Evolutionary conservation across 2,113 vertebrate species (phyloP), one percentile per base, ranked within the genome.

Genomic region (Triplophysa tibetana): DNA sequence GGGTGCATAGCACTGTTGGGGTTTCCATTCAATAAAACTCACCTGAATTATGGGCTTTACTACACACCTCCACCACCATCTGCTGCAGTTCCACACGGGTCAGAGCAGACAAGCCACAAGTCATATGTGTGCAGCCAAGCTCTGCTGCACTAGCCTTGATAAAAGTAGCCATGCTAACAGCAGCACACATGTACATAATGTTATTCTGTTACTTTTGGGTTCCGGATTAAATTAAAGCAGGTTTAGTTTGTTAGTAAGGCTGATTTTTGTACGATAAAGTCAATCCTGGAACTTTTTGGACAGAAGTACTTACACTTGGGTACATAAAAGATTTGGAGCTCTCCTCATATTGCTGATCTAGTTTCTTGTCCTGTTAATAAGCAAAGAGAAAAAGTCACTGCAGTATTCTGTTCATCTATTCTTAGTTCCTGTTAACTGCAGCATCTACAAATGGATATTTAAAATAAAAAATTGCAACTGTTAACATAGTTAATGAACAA

Each of bases 271-370:
- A 29, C 29, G 62, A 16, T 26, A 1, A 74, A 41, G 62, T 73
- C 11, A 19, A 52, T 52, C 4, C 8, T 68, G 16, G 54, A 8
- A 38, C 48, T 48, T 75, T 69, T 66, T 67, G 19, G 63, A 21
- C 13, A 50, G 16, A 63, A 21, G 19, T 75, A 96, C 98, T 96
- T 92, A 99, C 98, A 79, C 93, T 98, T 80, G 95, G 93, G 77
- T 90, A 93, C 75, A 93, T 96, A 13, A 96, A 89, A 24, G 92
- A 91, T 83, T 95, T 97, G 0, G 92, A 92, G 86, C 90, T 95
- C 87, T 97, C 94, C 85, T 97, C 96, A 0, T 96, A 99, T 85
- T 99, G 95, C 85, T 94, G 94, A 86, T 99, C 98, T 83, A 99
- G 81, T 56, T 95, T 96, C 93, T 99, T 97, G 90, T 99, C 97